Evolutionary conservation across 2,888 invertebrate species (phyloP).

Genomic region (Hydrotaea cyrtoneurina): DNA sequence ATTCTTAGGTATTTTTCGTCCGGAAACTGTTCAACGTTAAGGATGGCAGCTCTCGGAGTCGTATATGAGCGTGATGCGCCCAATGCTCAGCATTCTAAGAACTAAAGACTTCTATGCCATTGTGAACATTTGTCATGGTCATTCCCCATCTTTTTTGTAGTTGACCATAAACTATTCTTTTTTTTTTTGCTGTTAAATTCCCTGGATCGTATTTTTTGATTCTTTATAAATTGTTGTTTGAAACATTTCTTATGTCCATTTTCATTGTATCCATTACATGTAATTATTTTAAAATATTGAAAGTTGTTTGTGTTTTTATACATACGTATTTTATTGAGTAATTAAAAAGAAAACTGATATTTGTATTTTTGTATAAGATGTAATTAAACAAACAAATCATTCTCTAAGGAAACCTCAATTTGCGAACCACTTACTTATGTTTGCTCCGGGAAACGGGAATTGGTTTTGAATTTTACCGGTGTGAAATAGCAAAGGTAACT

Average conservation of each 20-base stretch:
- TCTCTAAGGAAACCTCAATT: slow-evolving; percentile 9
- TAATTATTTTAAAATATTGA: slow-evolving; percentile 17
- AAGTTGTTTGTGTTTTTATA: slow-evolving; percentile 15
- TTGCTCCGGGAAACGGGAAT: no score
- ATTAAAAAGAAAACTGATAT: neutral
- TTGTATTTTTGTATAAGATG: slow-evolving; percentile 23
- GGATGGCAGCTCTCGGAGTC: slow-evolving; percentile 82
- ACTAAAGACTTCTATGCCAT: slow-evolving; percentile 57
- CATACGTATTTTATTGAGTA: slow-evolving; percentile 21
- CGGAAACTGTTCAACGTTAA: slow-evolving; percentile 93
- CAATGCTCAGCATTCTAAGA: neutral
- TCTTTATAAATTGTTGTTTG: neutral
- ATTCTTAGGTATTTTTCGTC: slow-evolving; percentile 89
- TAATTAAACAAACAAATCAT: slow-evolving; percentile 6
- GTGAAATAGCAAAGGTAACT: no score
- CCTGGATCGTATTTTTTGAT: slow-evolving; percentile 5
- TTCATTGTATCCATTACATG: neutral
- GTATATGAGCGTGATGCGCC: slow-evolving; percentile 73
- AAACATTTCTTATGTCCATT: slow-evolving; percentile 9
- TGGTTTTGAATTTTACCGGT: no score
- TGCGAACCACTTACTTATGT: no score
- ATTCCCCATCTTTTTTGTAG: neutral
- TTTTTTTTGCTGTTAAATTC: neutral
- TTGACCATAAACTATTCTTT: neutral
- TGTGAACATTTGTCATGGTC: slow-evolving; percentile 22